Evolutionary conservation across 2,113 vertebrate species (phyloP).

Genomic region (Heliornis fulica): DNA sequence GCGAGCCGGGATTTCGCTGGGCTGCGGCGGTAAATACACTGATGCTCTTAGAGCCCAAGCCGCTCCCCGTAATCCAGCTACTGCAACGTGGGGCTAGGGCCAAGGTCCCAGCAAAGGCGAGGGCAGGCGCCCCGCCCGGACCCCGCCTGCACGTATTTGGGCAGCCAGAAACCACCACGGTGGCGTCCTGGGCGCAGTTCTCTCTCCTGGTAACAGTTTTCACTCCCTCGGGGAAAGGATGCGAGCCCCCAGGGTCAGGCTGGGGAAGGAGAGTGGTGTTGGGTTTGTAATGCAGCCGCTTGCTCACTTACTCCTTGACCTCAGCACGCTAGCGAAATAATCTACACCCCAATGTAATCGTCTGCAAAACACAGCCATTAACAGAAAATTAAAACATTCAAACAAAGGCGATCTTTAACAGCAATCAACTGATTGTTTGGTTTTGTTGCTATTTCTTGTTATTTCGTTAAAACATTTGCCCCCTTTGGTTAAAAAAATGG

Average conservation of each 20-base stretch:
- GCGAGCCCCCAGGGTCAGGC: fast-evolving
- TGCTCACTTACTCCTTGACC: background rate
- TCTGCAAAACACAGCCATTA: background rate
- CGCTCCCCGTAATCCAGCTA: background rate
- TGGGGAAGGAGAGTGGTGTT: background rate
- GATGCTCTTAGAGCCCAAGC: background rate
- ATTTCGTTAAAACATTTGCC: background rate
- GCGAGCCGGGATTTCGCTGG: background rate
- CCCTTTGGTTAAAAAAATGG: background rate
- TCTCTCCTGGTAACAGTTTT: background rate
- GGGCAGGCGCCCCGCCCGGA: background rate
- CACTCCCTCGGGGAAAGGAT: background rate
- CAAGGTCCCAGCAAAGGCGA: background rate
- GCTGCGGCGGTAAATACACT: background rate
- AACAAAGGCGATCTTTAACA: background rate
- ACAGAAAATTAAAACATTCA: background rate
- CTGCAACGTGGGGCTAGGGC: background rate
- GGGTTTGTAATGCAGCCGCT: background rate
- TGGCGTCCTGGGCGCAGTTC: background rate
- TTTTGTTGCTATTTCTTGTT: background rate
- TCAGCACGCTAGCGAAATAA: background rate
- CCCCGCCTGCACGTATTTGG: background rate
- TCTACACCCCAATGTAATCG: fast-evolving
- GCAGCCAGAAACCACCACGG: no score
- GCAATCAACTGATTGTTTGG: background rate